A percentile compares a stretch with the other conserved stretches of the same genome.
Evolutionary conservation across 1,140 invertebrate species (phyloP).

Genomic region (Drosophila orena): DNA sequence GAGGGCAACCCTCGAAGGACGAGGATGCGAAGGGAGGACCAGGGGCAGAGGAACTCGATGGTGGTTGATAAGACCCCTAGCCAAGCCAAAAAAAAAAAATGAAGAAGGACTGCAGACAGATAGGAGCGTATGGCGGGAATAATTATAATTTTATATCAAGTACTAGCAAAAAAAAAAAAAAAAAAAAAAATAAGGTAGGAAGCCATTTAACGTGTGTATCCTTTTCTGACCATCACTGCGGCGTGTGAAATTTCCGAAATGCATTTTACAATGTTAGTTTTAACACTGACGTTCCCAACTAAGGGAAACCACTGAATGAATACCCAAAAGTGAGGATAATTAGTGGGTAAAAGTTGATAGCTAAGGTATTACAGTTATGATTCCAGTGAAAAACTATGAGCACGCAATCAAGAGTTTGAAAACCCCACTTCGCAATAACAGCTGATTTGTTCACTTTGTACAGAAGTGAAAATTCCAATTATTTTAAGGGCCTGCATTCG

Average conservation of each 20-base stretch:
- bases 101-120: conserved; percentile 33
- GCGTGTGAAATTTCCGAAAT: conserved; percentile 57
- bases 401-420: neutral
- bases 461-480: neutral
- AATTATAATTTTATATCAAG: conserved; percentile 81
- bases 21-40: conserved; percentile 20
- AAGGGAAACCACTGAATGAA: conserved; percentile 12
- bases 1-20: conserved; percentile 62
- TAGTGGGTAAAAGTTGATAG: conserved; percentile 4
- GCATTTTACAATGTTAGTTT: conserved; percentile 36
- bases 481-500: neutral
- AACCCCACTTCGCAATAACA: neutral
- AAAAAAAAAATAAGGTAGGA: no score
- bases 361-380: neutral
- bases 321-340: conserved; percentile 9
- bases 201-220: conserved; percentile 70
- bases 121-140: conserved; percentile 65
- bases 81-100: conserved; percentile 1
- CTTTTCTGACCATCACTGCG: conserved; percentile 51
- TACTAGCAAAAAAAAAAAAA: conserved; percentile 39
- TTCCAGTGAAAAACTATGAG: neutral
- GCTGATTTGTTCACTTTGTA: no score
- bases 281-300: conserved; percentile 9
- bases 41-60: conserved; percentile 21
- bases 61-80: conserved; percentile 57